phyloP scores from a whole-genome alignment of 2,113 vertebrate genomes.

The Macquaria ambigua region DNA sequence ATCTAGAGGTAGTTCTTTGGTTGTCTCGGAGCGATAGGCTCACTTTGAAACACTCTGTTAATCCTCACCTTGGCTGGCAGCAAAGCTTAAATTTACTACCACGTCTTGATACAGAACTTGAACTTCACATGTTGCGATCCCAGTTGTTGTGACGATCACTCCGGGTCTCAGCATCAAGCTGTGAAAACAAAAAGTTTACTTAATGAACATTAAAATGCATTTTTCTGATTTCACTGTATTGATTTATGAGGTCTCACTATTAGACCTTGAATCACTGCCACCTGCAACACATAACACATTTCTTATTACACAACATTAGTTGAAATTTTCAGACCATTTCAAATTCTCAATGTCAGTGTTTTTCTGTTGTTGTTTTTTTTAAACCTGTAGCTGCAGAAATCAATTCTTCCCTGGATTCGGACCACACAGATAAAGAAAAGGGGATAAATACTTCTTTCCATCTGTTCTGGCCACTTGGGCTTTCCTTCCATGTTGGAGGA shows the following conservation, averaged over 20 bases:
- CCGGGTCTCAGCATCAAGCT: neutral
- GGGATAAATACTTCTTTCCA: neutral
- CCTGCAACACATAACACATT: slow-evolving; percentile 14
- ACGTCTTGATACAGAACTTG: neutral
- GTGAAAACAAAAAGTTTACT: slow-evolving; percentile 6
- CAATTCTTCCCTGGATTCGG: slow-evolving; percentile 38
- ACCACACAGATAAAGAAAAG: slow-evolving; percentile 26
- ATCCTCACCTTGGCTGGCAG: slow-evolving; percentile 7
- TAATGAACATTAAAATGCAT: neutral
- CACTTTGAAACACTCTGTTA: slow-evolving; percentile 1
- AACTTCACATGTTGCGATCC: neutral
- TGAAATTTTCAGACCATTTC: neutral
- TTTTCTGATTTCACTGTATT: slow-evolving; percentile 1
- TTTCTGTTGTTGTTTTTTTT: neutral
- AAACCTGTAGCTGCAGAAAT: slow-evolving; percentile 43
- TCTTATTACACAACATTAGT: slow-evolving; percentile 6
- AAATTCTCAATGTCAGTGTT: neutral
- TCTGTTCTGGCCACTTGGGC: slow-evolving; percentile 35
- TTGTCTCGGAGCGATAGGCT: neutral
- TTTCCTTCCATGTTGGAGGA: slow-evolving; percentile 76
- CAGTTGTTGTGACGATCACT: neutral
- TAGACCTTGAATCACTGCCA: slow-evolving; percentile 8
- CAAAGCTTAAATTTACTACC: neutral
- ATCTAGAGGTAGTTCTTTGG: neutral
- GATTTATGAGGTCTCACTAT: neutral